Evolutionary conservation across 2,888 invertebrate genomes (phyloP).

Genomic region (Tipula lateralis): DNA sequence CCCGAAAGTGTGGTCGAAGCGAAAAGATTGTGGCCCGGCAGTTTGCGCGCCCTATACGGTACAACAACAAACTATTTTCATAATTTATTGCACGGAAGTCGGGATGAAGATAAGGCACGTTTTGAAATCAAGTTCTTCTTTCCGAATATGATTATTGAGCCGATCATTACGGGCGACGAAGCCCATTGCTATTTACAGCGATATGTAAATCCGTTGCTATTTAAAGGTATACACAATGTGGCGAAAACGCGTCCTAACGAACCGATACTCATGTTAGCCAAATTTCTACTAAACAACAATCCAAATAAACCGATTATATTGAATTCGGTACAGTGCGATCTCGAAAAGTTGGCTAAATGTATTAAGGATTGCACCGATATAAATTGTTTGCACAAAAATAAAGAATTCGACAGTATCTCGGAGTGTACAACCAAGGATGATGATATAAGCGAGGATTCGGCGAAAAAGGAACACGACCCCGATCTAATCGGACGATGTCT

Average conservation of each 20-base stretch:
- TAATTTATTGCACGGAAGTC: conserved; percentile 78
- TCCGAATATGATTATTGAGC: conserved; percentile 72
- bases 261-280: conserved; percentile 72
- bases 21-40: conserved; percentile 64
- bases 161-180: conserved; percentile 58
- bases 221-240: conserved; percentile 59
- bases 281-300: conserved; percentile 69
- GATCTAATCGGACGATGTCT: not conserved
- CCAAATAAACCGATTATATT: conserved; percentile 60
- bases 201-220: conserved; percentile 60
- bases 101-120: conserved; percentile 58
- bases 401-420: not conserved
- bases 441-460: not conserved
- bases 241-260: conserved; percentile 68
- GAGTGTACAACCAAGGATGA: not conserved
- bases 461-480: not conserved
- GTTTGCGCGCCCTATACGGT: conserved; percentile 68
- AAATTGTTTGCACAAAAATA: not conserved
- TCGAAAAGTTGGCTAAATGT: not conserved
- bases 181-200: conserved; percentile 66
- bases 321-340: conserved; percentile 35
- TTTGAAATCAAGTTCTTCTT: conserved; percentile 86
- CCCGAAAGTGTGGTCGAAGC: conserved; percentile 60
- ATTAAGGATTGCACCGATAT: not conserved
- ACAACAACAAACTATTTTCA: conserved; percentile 57